A percentile compares a stretch with the other conserved stretches of the same genome.
Evolutionary conservation across 2,797 vertebrate genomes (phyloP).

Genomic region (Chromis chromis): DNA sequence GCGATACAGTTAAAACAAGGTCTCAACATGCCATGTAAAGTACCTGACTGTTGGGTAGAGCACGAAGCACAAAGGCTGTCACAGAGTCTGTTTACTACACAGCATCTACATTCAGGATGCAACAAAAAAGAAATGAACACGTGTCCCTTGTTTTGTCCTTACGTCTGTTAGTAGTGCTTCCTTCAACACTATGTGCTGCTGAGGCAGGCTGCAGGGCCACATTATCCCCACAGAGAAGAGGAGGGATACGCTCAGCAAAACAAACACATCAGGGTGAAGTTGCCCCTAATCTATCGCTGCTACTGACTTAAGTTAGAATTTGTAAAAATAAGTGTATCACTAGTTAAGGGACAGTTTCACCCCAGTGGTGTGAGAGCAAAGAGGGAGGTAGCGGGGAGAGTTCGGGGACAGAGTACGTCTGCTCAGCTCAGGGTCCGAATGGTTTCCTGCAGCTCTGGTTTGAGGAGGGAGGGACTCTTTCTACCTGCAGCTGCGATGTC

Average conservation of each 20-base stretch:
- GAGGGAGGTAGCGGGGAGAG: slow-evolving; percentile 21
- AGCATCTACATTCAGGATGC: slow-evolving; percentile 39
- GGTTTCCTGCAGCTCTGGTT: slow-evolving; percentile 83
- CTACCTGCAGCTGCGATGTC: slow-evolving; percentile 87
- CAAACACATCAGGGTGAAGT: slow-evolving; percentile 26
- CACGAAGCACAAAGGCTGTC: slow-evolving; percentile 12
- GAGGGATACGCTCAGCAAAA: slow-evolving; percentile 35
- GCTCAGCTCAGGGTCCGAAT: slow-evolving; percentile 88
- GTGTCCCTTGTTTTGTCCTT: background rate
- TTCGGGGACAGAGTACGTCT: slow-evolving; percentile 4
- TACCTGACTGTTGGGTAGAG: slow-evolving; percentile 12
- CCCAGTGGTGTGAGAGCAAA: slow-evolving; percentile 8
- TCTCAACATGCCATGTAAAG: slow-evolving; percentile 41
- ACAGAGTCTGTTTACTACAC: slow-evolving; percentile 29
- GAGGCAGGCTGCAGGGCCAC: slow-evolving; percentile 32
- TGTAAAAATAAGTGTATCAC: slow-evolving; percentile 47
- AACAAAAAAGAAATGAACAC: slow-evolving; percentile 11
- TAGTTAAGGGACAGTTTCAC: slow-evolving; percentile 40
- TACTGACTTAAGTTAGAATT: slow-evolving; percentile 42
- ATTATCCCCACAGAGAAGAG: slow-evolving; percentile 22
- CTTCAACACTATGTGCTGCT: slow-evolving; percentile 37
- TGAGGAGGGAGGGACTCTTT: slow-evolving; percentile 79
- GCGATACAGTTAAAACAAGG: slow-evolving; percentile 39
- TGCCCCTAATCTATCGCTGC: slow-evolving; percentile 21
- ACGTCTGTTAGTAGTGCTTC: slow-evolving; percentile 20